Conservation (phyloP, 2,888 invertebrate genomes). For the Agriotes lineatus region DNA sequence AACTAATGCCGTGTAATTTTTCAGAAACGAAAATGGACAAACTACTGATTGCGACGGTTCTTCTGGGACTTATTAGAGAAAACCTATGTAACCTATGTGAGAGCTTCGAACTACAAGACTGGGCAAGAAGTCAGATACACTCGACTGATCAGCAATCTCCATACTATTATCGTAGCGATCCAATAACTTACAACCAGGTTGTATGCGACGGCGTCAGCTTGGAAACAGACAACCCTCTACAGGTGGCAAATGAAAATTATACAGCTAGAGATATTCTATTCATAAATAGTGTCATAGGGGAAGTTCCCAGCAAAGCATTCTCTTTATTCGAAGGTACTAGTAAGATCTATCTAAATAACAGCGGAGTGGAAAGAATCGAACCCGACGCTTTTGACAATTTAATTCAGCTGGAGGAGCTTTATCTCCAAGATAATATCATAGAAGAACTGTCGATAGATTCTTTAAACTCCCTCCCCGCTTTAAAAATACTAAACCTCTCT, state of each 20-base stretch:
- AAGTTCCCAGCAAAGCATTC: neutral
- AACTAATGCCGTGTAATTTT: too few relatives aligned
- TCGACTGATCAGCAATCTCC: too few relatives aligned
- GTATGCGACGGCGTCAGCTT: neutral
- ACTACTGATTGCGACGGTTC: too few relatives aligned
- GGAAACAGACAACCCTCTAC: neutral
- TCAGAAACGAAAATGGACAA: too few relatives aligned
- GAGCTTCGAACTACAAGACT: too few relatives aligned
- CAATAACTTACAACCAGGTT: neutral
- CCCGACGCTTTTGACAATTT: slow-evolving; percentile 10
- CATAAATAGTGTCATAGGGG: neutral
- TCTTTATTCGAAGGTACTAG: neutral
- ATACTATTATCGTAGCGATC: too few relatives aligned
- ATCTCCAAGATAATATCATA: slow-evolving; percentile 15
- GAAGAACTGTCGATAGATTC: neutral
- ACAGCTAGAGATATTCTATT: neutral
- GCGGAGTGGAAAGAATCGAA: neutral
- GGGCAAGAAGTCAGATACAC: too few relatives aligned
- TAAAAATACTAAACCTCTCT: neutral
- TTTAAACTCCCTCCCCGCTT: neutral
- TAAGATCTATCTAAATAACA: slow-evolving; percentile 1
- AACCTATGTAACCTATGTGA: too few relatives aligned
- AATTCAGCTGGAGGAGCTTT: slow-evolving; percentile 1
- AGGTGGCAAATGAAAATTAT: neutral
- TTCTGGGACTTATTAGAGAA: too few relatives aligned